Percentiles rank a stretch among this genome's conserved stretches.
Conservation (phyloP, 1,140 invertebrate genomes). For the Hydropsyche tenuis region DNA sequence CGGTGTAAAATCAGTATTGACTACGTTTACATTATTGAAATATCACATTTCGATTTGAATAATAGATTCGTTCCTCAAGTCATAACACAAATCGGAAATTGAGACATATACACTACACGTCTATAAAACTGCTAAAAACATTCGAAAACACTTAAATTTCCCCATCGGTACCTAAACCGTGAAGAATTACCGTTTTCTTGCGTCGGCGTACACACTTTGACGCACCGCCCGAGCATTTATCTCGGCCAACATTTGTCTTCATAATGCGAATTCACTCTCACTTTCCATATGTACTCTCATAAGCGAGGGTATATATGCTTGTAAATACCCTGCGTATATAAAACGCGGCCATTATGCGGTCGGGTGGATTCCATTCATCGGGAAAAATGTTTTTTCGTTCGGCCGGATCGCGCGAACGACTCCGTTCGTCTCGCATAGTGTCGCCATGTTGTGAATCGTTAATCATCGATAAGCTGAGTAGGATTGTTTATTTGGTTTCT, state of each 20-base stretch:
- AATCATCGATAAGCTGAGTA: constrained; percentile 7
- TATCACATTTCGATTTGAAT: too few species aligned
- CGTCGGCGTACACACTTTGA: background rate
- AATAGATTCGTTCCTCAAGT: too few species aligned
- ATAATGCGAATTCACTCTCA: constrained; percentile 35
- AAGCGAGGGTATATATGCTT: background rate
- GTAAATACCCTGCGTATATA: background rate
- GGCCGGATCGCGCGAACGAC: background rate
- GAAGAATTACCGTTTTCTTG: background rate
- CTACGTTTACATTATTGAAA: too few species aligned
- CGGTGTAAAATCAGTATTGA: too few species aligned
- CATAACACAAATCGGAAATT: too few species aligned
- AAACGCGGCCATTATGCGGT: constrained; percentile 2
- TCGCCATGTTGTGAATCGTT: background rate
- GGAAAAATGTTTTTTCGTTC: constrained; percentile 27
- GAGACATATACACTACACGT: too few species aligned
- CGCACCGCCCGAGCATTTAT: constrained; percentile 22
- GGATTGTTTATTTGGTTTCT: too few species aligned
- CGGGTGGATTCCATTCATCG: constrained; percentile 30
- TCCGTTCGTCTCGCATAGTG: background rate
- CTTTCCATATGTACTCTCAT: background rate
- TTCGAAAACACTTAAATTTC: too few species aligned
- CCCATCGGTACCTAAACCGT: background rate
- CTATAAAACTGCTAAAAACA: too few species aligned
- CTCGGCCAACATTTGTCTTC: constrained; percentile 34